Evolutionary conservation across 2,113 vertebrate genomes (phyloP).

Genomic region (Apus apus): DNA sequence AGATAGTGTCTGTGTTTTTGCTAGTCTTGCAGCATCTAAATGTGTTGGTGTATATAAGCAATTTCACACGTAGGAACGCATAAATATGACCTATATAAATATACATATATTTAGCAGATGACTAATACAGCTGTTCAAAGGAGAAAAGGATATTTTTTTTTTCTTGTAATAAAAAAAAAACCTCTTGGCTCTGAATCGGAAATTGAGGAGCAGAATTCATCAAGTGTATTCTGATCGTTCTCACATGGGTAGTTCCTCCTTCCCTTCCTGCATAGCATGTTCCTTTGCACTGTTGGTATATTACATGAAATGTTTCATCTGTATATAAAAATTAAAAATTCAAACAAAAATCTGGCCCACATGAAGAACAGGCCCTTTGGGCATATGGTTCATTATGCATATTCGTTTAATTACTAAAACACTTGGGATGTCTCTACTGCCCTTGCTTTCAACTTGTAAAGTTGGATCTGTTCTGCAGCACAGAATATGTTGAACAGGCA

Average conservation of each 20-base stretch:
- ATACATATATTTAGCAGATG: conserved; percentile 69
- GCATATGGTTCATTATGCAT: conserved; percentile 91
- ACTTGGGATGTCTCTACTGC: conserved; percentile 83
- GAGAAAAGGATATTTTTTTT: conserved; percentile 20
- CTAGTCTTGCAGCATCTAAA: conserved; percentile 60
- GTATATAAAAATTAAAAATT: conserved; percentile 90
- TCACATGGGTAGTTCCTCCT: conserved; percentile 46
- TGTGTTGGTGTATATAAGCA: conserved; percentile 61
- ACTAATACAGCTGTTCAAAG: conserved; percentile 72
- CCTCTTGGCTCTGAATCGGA: conserved; percentile 56
- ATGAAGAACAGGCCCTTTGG: conserved; percentile 85
- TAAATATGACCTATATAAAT: conserved; percentile 64
- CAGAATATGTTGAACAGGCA: conserved; percentile 71
- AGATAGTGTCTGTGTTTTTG: conserved; percentile 53
- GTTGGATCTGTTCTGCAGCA: conserved; percentile 72
- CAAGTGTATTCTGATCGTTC: conserved; percentile 36
- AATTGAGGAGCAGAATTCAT: conserved; percentile 62
- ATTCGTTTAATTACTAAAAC: conserved; percentile 88
- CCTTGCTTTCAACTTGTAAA: conserved; percentile 86
- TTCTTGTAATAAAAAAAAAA: not conserved
- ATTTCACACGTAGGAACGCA: conserved; percentile 46
- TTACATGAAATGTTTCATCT: conserved; percentile 80
- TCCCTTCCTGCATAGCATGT: conserved; percentile 40
- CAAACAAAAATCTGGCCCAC: conserved; percentile 87
- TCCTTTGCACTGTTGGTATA: conserved; percentile 74